phyloP scores from a whole-genome alignment of 1,140 invertebrate species.

The Muscidifurax raptorellus region DNA sequence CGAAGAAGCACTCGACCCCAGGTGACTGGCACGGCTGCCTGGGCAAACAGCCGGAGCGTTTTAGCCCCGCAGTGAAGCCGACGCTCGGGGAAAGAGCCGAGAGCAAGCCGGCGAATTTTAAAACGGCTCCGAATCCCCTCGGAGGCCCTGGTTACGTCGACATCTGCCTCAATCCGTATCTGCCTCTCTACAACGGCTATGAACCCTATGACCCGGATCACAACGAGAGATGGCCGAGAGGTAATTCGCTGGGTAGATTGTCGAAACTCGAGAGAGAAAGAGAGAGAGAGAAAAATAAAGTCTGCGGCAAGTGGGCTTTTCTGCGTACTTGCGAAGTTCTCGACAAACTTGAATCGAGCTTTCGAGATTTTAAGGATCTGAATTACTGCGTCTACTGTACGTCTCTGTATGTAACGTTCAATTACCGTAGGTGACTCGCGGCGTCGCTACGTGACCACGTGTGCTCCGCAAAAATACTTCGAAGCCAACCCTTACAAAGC shows the following conservation, averaged over 20 bases:
- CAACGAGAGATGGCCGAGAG: slow-evolving; percentile 42
- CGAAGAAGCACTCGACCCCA: slow-evolving; percentile 65
- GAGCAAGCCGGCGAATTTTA: slow-evolving; percentile 58
- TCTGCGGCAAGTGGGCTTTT: too few species aligned
- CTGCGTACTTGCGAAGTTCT: too few species aligned
- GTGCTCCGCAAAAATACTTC: not conserved
- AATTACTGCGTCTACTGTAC: too few species aligned
- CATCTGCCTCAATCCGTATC: slow-evolving; percentile 64
- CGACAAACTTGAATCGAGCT: too few species aligned
- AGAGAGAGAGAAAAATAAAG: too few species aligned
- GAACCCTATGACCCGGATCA: slow-evolving; percentile 58
- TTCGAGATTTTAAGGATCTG: too few species aligned
- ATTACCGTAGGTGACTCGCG: slow-evolving; percentile 41
- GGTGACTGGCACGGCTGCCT: slow-evolving; percentile 68
- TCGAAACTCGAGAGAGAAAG: not conserved
- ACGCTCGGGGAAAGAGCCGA: slow-evolving; percentile 54
- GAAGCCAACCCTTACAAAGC: slow-evolving; percentile 20
- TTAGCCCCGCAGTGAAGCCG: slow-evolving; percentile 52
- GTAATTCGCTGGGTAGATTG: slow-evolving; percentile 40
- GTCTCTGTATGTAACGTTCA: not conserved
- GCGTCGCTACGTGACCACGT: slow-evolving; percentile 34
- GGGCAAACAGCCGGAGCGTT: slow-evolving; percentile 59
- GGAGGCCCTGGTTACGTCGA: slow-evolving; percentile 66
- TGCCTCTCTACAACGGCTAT: slow-evolving; percentile 46
- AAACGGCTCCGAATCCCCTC: slow-evolving; percentile 63